Evolutionary conservation across 2,113 vertebrate genomes (phyloP), one percentile per base, ranked within the genome.

Genomic region (Prolemur simus): DNA sequence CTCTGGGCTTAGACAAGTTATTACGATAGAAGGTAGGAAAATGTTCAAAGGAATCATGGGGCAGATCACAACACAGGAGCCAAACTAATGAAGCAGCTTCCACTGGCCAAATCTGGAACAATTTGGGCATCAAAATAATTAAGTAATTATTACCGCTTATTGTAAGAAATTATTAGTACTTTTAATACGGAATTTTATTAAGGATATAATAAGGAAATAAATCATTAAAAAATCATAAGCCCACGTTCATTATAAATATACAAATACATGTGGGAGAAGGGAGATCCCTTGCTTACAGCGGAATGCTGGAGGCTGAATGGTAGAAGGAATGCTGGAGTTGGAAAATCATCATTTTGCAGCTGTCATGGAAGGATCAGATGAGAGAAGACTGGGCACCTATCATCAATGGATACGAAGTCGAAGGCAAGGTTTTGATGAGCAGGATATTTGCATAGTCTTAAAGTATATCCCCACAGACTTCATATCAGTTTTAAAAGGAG

Each of bases 181-280:
- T 96, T 92, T 80, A 87, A 10, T 89, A 56, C 45, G 54, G 34
- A 83, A 49, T 54, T 94, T 80, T 13, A 92, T 63, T 58, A 81
- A 93, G 29, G 7, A 27, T 64, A 78, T 86, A 82, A 81, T 85
- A 49, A 94, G 47, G 8, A 84, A 68, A 17, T 76, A 89, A 85
- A 58, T 74, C 42, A 71, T 5, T 73, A 91, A 94, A 88, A 25
- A 74, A 64, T n/a, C 8, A 2, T 73, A 39, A 60, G 18, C 85
- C n/a, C 18, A 21, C 63, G 37, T 64, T 2, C 1, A 8, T 69
- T 95, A 58, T 90, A 81, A 84, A 37, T 84, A 64, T 21, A 74
- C 25, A 80, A 83, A 49, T 54, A 85, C 73, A 58, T 49, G 27
- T 20, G 34, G n/a, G 39, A 71, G 60, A 76, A 81, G 21, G 60